Conservation (phyloP, 2,113 vertebrate genomes). For the Urocolius indicus region DNA sequence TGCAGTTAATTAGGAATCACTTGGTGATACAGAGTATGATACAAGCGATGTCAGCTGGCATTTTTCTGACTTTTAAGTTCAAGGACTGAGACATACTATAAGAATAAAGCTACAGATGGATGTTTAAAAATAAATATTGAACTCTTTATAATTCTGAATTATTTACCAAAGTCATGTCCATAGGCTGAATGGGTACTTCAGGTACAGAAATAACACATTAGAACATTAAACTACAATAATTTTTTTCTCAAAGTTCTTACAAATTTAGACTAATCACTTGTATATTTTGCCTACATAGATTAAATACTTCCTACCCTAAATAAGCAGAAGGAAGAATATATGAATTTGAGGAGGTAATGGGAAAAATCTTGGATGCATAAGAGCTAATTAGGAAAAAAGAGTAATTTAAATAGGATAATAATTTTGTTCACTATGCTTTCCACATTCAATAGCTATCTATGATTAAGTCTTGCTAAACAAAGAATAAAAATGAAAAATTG, state of each 20-base stretch:
- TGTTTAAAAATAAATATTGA: not conserved
- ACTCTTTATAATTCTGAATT: not conserved
- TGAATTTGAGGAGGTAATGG: not conserved
- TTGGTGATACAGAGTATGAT: not conserved
- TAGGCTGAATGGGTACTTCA: not conserved
- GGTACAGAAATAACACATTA: not conserved
- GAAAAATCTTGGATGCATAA: not conserved
- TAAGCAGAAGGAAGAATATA: not conserved
- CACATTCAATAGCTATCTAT: not conserved
- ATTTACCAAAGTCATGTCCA: not conserved
- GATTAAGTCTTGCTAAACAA: not conserved
- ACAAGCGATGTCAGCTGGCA: not conserved
- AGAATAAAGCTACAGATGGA: not conserved
- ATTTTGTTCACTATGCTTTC: not conserved
- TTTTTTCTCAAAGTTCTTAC: not conserved
- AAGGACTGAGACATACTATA: not conserved
- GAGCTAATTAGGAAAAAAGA: not conserved
- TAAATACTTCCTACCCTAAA: not conserved
- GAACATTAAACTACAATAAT: not conserved
- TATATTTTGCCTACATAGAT: not conserved
- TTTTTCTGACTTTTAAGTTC: slow-evolving; percentile 3
- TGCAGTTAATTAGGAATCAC: not conserved
- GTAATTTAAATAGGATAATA: not conserved
- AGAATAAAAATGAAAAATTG: not conserved
- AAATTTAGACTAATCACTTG: not conserved